Conservation (phyloP, 2,888 invertebrate species). For the Stenchaetothrips biformis region DNA sequence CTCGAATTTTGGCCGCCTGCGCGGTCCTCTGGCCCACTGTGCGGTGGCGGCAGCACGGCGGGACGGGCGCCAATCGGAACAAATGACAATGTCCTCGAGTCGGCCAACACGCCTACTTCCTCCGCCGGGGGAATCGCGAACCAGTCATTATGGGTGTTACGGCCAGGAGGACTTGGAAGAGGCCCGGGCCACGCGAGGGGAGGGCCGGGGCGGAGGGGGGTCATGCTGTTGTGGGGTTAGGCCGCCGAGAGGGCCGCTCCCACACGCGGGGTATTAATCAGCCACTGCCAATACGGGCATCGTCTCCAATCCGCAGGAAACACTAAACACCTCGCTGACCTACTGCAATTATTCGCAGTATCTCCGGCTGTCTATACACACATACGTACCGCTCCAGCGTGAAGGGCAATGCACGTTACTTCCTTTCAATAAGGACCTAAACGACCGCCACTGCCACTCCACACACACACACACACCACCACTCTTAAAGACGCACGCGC, state of each 20-base stretch:
- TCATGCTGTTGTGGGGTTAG: no score
- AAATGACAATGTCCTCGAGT: neutral
- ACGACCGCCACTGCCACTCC: neutral
- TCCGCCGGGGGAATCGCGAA: constrained; percentile 14
- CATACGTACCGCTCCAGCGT: no score
- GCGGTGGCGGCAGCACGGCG: neutral
- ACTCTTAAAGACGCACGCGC: neutral
- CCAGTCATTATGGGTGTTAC: neutral
- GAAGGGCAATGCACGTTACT: neutral
- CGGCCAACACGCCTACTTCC: constrained; percentile 20
- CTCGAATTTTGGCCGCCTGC: no score
- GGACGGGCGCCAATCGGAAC: constrained; percentile 12
- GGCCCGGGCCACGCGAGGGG: neutral
- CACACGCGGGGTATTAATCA: neutral
- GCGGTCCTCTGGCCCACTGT: neutral
- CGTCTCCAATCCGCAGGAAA: neutral
- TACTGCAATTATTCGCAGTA: neutral
- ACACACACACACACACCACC: neutral
- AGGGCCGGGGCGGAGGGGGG: neutral
- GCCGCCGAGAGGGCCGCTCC: neutral
- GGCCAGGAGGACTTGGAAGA: neutral
- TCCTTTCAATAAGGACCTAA: neutral
- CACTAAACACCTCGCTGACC: constrained; percentile 2
- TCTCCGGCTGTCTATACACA: no score
- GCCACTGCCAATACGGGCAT: constrained; percentile 22